phyloP scores from a whole-genome alignment of 2,113 vertebrate genomes.

The Oriolus oriolus region DNA sequence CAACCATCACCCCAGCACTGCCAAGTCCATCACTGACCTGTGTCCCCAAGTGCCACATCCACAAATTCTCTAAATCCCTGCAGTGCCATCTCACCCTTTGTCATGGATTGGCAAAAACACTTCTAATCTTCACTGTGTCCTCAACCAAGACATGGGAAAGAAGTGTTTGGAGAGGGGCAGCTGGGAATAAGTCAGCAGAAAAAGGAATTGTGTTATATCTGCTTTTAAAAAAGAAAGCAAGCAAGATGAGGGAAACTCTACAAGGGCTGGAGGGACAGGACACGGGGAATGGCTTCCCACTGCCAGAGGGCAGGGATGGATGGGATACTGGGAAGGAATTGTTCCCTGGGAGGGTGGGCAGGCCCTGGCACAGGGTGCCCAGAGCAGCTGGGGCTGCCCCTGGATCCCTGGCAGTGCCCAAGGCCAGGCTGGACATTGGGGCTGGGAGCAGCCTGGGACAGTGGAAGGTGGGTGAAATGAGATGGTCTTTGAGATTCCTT shows the following conservation, averaged over 20 bases:
- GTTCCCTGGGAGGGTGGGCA: rapidly evolving
- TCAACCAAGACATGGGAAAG: background rate
- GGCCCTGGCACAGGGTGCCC: background rate
- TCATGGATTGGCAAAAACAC: background rate
- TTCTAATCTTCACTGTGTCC: background rate
- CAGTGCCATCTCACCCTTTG: background rate
- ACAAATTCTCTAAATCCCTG: background rate
- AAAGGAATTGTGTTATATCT: background rate
- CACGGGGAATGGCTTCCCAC: background rate
- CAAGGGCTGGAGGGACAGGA: background rate
- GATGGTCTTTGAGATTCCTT: background rate
- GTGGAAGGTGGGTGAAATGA: background rate
- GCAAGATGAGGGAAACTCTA: too few species aligned
- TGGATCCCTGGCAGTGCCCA: background rate
- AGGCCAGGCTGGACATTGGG: background rate
- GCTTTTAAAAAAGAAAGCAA: background rate
- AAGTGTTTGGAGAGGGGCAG: background rate
- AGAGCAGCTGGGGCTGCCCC: background rate
- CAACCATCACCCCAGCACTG: background rate
- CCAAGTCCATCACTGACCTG: background rate
- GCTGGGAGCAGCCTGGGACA: background rate
- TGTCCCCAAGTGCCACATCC: background rate
- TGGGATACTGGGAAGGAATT: background rate
- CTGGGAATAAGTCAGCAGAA: background rate
- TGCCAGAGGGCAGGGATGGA: background rate